These are phyloP conservation scores for Ecdyonurus torrentis DNA, from an alignment of 2,888 invertebrate species.

Conservation along the genomic window DNA sequence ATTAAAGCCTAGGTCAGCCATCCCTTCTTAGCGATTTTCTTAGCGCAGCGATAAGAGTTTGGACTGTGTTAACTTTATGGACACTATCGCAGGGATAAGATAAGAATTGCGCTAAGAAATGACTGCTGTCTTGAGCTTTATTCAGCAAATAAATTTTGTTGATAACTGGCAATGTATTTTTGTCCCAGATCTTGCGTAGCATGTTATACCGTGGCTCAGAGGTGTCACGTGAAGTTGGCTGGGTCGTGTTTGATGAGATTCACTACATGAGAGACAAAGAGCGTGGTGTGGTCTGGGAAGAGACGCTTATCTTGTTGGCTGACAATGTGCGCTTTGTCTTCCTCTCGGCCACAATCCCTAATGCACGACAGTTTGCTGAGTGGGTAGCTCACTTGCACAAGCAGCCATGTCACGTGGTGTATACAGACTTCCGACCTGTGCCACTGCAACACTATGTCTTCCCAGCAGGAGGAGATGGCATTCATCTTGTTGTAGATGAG, in stretches of 20 bases:
- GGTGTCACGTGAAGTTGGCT: conserved; percentile 97
- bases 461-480: conserved; percentile 88
- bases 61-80: neutral
- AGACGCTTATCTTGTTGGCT: conserved; percentile 90
- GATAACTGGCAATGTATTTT: neutral
- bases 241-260: conserved; percentile 99
- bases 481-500: conserved; percentile 92
- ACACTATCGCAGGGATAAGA: neutral
- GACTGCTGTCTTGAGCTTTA: too few relatives aligned
- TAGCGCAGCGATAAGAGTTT: too few relatives aligned
- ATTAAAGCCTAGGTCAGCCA: too few relatives aligned
- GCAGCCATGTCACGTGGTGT: conserved; percentile 97
- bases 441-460: conserved; percentile 97
- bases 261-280: conserved; percentile 99
- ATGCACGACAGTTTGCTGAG: conserved; percentile 89
- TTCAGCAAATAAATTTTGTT: neutral
- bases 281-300: conserved; percentile 99
- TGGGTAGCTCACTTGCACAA: conserved; percentile 91
- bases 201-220: conserved; percentile 98
- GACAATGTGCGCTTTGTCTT: conserved; percentile 98
- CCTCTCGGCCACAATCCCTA: conserved; percentile 97
- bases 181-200: conserved; percentile 84
- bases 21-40: too few relatives aligned
- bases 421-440: conserved; percentile 94
- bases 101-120: too few relatives aligned